Conservation (phyloP, 2,888 invertebrate genomes). For the Agrochola litura region DNA sequence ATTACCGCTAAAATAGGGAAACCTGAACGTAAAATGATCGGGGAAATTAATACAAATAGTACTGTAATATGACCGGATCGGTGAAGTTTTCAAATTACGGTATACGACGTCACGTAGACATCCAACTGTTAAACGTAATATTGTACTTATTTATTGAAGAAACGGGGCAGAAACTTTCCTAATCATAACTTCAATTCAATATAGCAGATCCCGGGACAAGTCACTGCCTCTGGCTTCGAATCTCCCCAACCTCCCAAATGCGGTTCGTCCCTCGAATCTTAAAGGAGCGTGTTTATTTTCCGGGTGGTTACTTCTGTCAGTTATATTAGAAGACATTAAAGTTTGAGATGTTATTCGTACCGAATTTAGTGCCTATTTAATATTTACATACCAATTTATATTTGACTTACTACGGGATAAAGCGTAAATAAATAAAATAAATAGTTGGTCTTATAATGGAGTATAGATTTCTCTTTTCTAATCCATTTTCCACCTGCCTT, state of each 20-base stretch:
- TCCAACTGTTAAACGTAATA: conserved; percentile 63
- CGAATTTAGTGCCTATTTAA: conserved; percentile 21
- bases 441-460: background rate
- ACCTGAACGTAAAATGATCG: conserved; percentile 15
- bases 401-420: background rate
- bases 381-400: background rate
- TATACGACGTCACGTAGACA: conserved; percentile 57
- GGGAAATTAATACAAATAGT: conserved; percentile 35
- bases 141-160: conserved; percentile 69
- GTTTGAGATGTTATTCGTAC: conserved; percentile 41
- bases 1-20: conserved; percentile 36
- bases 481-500: conserved; percentile 20
- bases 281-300: conserved; percentile 84
- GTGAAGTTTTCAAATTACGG: conserved; percentile 51
- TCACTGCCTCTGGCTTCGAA: conserved; percentile 79
- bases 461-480: conserved; percentile 8
- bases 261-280: conserved; percentile 74
- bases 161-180: conserved; percentile 77
- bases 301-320: conserved; percentile 79
- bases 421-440: too few relatives aligned
- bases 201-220: conserved; percentile 75
- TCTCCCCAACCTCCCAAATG: conserved; percentile 70
- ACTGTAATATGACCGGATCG: conserved; percentile 13
- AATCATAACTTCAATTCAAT: conserved; percentile 85
- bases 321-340: conserved; percentile 71